phyloP scores from a whole-genome alignment of 2,888 invertebrate species.

The Geotrupes spiniger region DNA sequence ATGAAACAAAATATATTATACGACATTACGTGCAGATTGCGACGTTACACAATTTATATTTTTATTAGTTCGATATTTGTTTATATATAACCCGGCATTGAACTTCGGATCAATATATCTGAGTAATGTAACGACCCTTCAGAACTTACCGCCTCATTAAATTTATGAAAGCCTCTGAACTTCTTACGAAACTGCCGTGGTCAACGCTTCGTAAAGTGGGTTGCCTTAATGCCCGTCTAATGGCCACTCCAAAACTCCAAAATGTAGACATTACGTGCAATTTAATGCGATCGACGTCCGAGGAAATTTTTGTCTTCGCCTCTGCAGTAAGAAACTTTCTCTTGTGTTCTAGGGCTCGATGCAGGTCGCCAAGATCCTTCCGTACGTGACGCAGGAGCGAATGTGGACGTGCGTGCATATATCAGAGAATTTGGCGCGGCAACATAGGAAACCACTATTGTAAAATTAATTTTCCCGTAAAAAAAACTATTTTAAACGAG shows the following conservation, averaged over 20 bases:
- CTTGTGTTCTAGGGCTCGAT: slow-evolving; percentile 47
- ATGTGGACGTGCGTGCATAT: slow-evolving; percentile 48
- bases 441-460: slow-evolving; percentile 43
- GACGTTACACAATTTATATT: no score
- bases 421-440: slow-evolving; percentile 39
- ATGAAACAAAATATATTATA: no score
- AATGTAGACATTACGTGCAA: slow-evolving; percentile 12
- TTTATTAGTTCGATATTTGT: no score
- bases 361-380: slow-evolving; percentile 50
- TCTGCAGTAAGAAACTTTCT: slow-evolving; percentile 7
- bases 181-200: slow-evolving; percentile 1
- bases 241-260: slow-evolving; percentile 8
- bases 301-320: background rate
- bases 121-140: no score
- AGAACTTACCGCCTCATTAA: background rate
- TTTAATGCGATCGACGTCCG: slow-evolving; percentile 4
- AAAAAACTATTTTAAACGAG: no score
- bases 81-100: no score
- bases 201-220: background rate
- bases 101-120: no score
- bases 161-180: slow-evolving; percentile 1
- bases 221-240: slow-evolving; percentile 5
- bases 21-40: no score
- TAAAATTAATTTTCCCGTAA: slow-evolving; percentile 23
- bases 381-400: slow-evolving; percentile 44